phyloP scores from a whole-genome alignment of 2,888 invertebrate genomes.

The Gasteruption jaculator region DNA sequence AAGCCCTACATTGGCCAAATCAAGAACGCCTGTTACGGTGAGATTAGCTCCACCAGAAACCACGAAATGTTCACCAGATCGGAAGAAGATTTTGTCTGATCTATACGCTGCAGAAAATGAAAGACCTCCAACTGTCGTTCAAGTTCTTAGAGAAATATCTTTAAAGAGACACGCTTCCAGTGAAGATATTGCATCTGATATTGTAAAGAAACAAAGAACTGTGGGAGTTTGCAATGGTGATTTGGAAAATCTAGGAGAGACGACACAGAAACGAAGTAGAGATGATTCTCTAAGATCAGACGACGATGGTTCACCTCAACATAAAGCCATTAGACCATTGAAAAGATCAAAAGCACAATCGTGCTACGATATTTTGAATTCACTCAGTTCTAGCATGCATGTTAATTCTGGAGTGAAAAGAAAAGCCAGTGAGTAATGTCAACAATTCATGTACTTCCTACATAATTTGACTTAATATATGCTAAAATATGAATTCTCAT shows the following conservation, averaged over 20 bases:
- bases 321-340: conserved; percentile 34
- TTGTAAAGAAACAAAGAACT: conserved; percentile 45
- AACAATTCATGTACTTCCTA: neutral
- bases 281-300: conserved; percentile 43
- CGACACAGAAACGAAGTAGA: conserved; percentile 43
- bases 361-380: conserved; percentile 46
- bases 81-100: conserved; percentile 29
- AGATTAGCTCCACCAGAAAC: conserved; percentile 42
- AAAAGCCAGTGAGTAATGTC: conserved; percentile 40
- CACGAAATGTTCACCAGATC: conserved; percentile 31
- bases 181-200: conserved; percentile 40
- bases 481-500: too few species aligned
- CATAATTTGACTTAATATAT: too few species aligned
- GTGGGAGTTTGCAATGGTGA: conserved; percentile 31
- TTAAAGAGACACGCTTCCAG: conserved; percentile 46
- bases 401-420: conserved; percentile 42
- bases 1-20: conserved; percentile 32
- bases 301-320: conserved; percentile 38
- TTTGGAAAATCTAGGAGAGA: conserved; percentile 41
- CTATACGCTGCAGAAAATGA: conserved; percentile 21
- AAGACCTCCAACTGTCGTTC: conserved; percentile 30
- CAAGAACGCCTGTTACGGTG: conserved; percentile 41
- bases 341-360: conserved; percentile 46
- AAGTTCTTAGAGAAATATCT: conserved; percentile 39
- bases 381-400: conserved; percentile 43